Evolutionary conservation across 2,888 invertebrate species (phyloP), one percentile per base, ranked within the genome.

Genomic region (Stenichneumon culpator): DNA sequence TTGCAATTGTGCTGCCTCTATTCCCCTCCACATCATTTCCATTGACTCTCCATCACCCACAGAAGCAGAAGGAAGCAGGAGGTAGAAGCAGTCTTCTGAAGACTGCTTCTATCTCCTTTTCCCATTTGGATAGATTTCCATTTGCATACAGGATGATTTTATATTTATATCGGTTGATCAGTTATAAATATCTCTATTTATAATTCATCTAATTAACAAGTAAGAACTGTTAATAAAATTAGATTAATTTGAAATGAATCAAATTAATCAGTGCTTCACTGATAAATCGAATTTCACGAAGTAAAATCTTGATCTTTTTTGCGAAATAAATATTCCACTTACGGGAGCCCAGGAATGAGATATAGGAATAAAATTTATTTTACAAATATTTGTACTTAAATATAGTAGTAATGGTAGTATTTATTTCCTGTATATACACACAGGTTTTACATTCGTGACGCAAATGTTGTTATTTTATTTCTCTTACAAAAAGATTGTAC

Each of bases 121-220:
- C 25, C 3, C 25, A 2, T 25, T 25, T 25, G 25, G 25, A 25
- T 25, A 3, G 1, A 25, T 25, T 25, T 25, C 25, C 25, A 25
- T 25, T 25, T 25, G n/a, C n/a, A n/a, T n/a, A n/a, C n/a, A n/a
- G n/a, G n/a, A n/a, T n/a, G n/a, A n/a, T n/a, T n/a, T 50, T 50
- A 16, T 50, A 16, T 50, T 16, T 50, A 16, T 50, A 50, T 50
- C 4, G 28, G 28, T 28, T 28, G 0, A 28, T 5, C 28, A 28
- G 28, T 7, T 32, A 32, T 32, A 32, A 32, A 22, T 19, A n/a
- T 68, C 9, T 68, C 68, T 14, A 68, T 22, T 65, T 19, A 63
- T 60, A 39, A 11, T 79, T 36, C 16, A 80, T n/a, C 0, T 72
- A 60, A 28, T 72, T 65, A 16, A 50, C 50, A 16, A 50, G 22